Evolutionary conservation across 2,888 invertebrate species (phyloP).

Genomic region (Leptopterna dolabrata): DNA sequence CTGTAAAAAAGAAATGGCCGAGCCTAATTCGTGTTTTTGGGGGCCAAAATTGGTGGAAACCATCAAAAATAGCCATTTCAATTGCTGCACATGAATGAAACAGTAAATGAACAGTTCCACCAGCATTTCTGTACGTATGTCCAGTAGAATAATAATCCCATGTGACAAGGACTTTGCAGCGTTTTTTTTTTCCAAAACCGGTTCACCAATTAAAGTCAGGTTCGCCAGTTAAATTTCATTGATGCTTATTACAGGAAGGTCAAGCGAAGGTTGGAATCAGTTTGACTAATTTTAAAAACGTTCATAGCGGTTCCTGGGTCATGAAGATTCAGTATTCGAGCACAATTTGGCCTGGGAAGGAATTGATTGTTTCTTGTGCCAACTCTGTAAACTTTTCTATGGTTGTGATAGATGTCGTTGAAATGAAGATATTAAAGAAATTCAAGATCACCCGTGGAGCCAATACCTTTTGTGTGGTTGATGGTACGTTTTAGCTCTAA

Average conservation of each 20-base stretch:
- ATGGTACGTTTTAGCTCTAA: slow-evolving; percentile 61
- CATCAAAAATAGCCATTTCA: too few relatives aligned
- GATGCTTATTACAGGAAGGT: slow-evolving; percentile 4
- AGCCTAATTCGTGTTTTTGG: too few relatives aligned
- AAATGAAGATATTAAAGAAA: slow-evolving; percentile 32
- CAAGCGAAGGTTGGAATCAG: not conserved
- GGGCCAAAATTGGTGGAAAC: too few relatives aligned
- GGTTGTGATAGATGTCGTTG: slow-evolving; percentile 22
- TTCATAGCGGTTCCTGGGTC: slow-evolving; percentile 28
- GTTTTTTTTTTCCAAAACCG: too few relatives aligned
- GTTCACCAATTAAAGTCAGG: too few relatives aligned
- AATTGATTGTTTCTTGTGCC: slow-evolving; percentile 50
- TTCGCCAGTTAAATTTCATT: too few relatives aligned
- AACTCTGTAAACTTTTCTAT: slow-evolving; percentile 38
- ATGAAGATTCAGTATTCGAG: slow-evolving; percentile 10
- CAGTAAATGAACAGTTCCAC: too few relatives aligned
- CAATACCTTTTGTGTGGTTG: slow-evolving; percentile 43
- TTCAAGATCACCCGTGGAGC: slow-evolving; percentile 36
- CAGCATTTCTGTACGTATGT: too few relatives aligned
- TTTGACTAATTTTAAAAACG: slow-evolving; percentile 12
- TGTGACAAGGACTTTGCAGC: too few relatives aligned
- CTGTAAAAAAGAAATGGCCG: too few relatives aligned
- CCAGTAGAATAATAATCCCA: too few relatives aligned
- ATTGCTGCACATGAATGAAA: too few relatives aligned
- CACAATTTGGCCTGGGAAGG: slow-evolving; percentile 42